Conservation (phyloP, 2,888 invertebrate species). For the Leptura quadrifasciata region DNA sequence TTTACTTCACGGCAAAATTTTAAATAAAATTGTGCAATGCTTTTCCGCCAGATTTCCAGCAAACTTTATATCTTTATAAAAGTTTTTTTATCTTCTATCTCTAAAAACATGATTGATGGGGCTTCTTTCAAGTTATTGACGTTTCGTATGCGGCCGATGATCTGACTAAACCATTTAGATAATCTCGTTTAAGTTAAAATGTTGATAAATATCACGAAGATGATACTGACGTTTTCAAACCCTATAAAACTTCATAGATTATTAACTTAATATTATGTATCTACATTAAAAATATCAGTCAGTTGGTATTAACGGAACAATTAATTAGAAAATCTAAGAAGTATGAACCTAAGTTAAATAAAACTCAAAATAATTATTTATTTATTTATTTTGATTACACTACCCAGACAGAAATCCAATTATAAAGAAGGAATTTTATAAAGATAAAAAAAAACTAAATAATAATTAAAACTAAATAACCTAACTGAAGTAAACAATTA, state of each 20-base stretch:
- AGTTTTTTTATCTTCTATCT: conserved; percentile 52
- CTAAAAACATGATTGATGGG: conserved; percentile 62
- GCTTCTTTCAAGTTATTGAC: conserved; percentile 58
- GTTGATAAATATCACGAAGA: conserved; percentile 52
- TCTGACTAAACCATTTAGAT: conserved; percentile 58
- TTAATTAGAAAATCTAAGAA: too few species aligned
- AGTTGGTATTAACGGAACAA: too few species aligned
- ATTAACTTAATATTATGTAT: conserved; percentile 3
- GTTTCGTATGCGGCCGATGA: conserved; percentile 56
- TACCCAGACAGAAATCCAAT: too few species aligned
- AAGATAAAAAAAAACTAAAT: too few species aligned
- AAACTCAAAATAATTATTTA: too few species aligned
- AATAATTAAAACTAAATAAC: too few species aligned
- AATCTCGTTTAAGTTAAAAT: conserved; percentile 58
- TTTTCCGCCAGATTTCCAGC: conserved; percentile 10
- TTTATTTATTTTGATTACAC: too few species aligned
- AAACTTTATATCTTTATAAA: conserved; percentile 49
- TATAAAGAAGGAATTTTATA: too few species aligned
- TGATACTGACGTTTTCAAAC: conserved; percentile 45
- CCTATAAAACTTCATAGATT: conserved; percentile 28
- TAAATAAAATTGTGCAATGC: conserved; percentile 11
- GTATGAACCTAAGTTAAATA: too few species aligned
- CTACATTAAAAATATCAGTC: conserved; percentile 6
- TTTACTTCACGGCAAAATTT: conserved; percentile 8
- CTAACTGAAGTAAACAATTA: too few species aligned